These are phyloP conservation scores for Cricetomys ansorgei DNA, from an alignment of 2,113 vertebrate genomes.

Conservation along the genomic window DNA sequence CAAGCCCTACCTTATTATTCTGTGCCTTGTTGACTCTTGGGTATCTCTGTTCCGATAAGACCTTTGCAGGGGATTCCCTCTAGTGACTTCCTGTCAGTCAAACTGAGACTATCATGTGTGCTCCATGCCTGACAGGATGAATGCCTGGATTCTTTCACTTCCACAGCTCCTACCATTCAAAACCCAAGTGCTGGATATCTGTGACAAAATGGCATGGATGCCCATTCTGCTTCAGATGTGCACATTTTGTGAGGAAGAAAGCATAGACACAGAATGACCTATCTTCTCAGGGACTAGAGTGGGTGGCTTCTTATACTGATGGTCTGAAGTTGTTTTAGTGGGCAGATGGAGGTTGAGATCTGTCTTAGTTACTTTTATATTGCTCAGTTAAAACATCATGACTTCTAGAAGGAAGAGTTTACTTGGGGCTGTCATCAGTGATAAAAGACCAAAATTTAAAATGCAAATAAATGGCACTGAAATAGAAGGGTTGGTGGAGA, in stretches of 20 bases:
- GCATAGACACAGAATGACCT: background rate
- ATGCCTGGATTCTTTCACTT: background rate
- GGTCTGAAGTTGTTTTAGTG: background rate
- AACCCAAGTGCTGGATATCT: background rate
- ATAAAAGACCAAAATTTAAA: no score
- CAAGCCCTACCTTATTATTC: background rate
- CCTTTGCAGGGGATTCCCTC: background rate
- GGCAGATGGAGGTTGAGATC: background rate
- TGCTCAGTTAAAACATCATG: background rate
- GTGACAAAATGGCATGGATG: background rate
- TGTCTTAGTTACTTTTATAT: background rate
- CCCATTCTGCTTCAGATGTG: background rate
- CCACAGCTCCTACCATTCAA: background rate
- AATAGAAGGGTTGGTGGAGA: no score
- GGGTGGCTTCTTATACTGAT: background rate
- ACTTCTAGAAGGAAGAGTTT: background rate
- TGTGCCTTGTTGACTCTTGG: background rate
- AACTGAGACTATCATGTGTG: background rate
- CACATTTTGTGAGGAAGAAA: conserved; percentile 14
- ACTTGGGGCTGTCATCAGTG: no score
- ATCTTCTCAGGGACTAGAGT: background rate
- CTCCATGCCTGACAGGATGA: background rate
- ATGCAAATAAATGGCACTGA: no score
- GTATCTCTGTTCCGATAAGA: background rate
- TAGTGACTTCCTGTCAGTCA: background rate